These are phyloP conservation scores for Bombus affinis DNA, from an alignment of 1,140 invertebrate genomes.

Conservation along the genomic window DNA sequence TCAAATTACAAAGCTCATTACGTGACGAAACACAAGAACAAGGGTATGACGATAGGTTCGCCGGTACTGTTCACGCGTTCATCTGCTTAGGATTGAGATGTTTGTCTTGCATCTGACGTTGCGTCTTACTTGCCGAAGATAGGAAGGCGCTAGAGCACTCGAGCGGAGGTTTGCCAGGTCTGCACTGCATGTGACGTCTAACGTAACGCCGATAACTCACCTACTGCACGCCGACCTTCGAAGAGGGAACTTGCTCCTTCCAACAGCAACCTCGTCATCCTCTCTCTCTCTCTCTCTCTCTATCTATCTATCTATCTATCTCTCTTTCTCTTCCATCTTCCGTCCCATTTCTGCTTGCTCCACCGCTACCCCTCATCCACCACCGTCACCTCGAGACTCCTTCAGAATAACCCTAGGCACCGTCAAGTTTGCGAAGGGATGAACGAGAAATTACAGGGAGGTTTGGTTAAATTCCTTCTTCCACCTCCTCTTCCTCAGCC, in stretches of 20 bases:
- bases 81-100: conserved; percentile 63
- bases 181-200: conserved; percentile 70
- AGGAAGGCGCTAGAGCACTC: conserved; percentile 55
- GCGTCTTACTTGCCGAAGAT: conserved; percentile 65
- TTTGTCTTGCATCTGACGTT: conserved; percentile 70
- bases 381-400: conserved; percentile 59
- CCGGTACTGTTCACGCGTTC: conserved; percentile 41
- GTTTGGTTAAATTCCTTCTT: conserved; percentile 71
- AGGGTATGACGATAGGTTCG: too few species aligned
- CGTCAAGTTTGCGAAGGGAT: conserved; percentile 66
- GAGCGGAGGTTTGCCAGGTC: conserved; percentile 59
- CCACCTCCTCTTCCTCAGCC: conserved; percentile 25
- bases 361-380: conserved; percentile 11
- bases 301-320: too few species aligned
- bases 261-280: conserved; percentile 9
- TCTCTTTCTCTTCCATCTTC: conserved; percentile 12
- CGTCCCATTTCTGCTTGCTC: not conserved
- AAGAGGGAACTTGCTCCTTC: conserved; percentile 62
- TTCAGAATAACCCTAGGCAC: conserved; percentile 66
- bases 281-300: not conserved
- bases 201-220: conserved; percentile 73
- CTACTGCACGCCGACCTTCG: conserved; percentile 52
- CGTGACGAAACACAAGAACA: not conserved
- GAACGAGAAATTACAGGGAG: conserved; percentile 72
- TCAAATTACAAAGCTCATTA: not conserved